phyloP scores from a whole-genome alignment of 2,797 vertebrate species.

The Phyllotis vaccarum region DNA sequence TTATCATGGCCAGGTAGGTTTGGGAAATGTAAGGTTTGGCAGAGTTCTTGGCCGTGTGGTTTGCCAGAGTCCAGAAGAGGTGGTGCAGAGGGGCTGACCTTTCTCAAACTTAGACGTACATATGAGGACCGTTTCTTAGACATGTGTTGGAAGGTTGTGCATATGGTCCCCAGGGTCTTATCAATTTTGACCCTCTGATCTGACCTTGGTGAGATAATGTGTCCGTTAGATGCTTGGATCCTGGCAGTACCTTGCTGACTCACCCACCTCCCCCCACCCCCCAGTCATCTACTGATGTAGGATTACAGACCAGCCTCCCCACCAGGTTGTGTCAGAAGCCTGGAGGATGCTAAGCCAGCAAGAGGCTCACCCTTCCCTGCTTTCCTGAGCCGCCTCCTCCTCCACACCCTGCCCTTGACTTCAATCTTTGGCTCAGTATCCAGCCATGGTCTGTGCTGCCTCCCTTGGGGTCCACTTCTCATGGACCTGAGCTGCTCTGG shows the following conservation, averaged over 20 bases:
- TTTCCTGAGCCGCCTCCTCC: not conserved
- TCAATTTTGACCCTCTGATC: not conserved
- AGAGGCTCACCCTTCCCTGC: not conserved
- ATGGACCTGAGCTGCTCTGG: not conserved
- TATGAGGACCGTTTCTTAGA: not conserved
- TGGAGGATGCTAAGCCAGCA: not conserved
- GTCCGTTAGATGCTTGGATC: not conserved
- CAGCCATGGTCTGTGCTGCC: not conserved
- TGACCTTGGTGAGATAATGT: constrained; percentile 4
- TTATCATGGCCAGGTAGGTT: not conserved
- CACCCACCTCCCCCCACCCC: no score
- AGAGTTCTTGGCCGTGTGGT: not conserved
- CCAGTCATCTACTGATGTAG: not conserved
- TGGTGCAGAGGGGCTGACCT: not conserved
- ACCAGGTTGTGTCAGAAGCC: not conserved
- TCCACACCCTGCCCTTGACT: not conserved
- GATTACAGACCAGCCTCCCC: not conserved
- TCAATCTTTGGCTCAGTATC: not conserved
- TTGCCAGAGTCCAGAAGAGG: not conserved
- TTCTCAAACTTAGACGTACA: not conserved
- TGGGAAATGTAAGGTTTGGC: not conserved
- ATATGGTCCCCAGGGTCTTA: not conserved
- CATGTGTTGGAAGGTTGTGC: not conserved
- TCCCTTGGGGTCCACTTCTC: not conserved
- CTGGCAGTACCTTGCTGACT: not conserved